These are phyloP conservation scores for Ptilodon capucinus DNA, from an alignment of 2,888 invertebrate genomes.

Conservation along the genomic window DNA sequence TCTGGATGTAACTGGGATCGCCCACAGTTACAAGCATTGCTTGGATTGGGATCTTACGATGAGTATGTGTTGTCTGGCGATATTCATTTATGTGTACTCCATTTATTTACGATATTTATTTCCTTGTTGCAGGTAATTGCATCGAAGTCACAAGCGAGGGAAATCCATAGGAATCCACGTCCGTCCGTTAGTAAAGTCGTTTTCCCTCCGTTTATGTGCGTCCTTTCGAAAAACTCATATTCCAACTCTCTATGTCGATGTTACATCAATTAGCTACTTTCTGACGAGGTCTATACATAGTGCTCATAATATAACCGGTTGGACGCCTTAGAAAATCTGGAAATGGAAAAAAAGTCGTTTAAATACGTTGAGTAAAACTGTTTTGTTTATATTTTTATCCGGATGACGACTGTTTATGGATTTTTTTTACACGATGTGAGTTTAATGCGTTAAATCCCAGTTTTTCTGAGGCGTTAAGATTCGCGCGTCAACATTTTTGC, in stretches of 20 bases:
- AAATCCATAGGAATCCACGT: background rate
- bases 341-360: background rate
- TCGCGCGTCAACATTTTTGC: no score
- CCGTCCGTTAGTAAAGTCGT: conserved; percentile 3
- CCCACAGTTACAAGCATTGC: no score
- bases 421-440: background rate
- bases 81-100: no score
- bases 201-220: conserved; percentile 31
- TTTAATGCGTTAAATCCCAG: no score
- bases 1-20: no score
- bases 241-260: conserved; percentile 5
- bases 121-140: background rate
- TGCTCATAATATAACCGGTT: no score
- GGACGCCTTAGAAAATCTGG: background rate
- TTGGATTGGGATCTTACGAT: no score
- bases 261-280: conserved; percentile 21
- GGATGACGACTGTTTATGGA: background rate
- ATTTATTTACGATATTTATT: background rate
- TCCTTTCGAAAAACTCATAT: conserved; percentile 22
- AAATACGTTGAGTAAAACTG: background rate
- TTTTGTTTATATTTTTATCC: background rate
- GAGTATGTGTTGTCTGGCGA: no score
- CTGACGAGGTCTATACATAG: conserved; percentile 4
- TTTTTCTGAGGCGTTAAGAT: no score
- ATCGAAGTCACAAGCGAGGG: background rate